Conservation (phyloP, 2,888 invertebrate species). For the Ormia ochracea region DNA sequence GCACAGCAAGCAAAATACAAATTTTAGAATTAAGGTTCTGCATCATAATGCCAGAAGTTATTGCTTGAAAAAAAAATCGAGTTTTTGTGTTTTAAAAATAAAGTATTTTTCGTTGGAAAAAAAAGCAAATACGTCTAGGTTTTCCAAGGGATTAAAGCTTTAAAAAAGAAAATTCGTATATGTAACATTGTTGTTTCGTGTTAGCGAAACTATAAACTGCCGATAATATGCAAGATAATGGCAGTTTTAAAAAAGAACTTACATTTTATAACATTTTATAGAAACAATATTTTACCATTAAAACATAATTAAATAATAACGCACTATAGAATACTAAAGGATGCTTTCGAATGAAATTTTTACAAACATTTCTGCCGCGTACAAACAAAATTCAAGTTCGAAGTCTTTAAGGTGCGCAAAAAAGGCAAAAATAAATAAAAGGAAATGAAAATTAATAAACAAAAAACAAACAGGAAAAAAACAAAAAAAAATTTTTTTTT, state of each 20-base stretch:
- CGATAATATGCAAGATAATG: background rate
- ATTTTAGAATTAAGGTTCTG: no score
- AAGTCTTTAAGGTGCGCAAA: background rate
- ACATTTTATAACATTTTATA: constrained; percentile 18
- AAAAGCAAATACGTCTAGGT: background rate
- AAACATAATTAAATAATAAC: constrained; percentile 9
- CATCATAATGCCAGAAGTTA: no score
- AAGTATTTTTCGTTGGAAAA: background rate
- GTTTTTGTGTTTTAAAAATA: no score
- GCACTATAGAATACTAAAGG: constrained; percentile 1
- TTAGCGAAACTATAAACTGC: background rate
- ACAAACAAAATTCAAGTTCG: background rate
- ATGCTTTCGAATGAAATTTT: background rate
- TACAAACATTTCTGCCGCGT: constrained; percentile 3
- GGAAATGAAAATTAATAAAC: background rate
- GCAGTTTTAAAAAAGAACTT: background rate
- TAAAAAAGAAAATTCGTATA: background rate
- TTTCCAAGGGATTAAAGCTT: background rate
- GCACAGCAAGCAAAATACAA: no score
- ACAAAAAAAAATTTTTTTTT: background rate
- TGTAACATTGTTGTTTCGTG: background rate
- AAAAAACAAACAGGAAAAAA: background rate
- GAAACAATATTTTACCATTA: background rate
- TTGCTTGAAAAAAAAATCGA: no score
- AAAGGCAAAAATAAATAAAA: background rate